Evolutionary conservation across 2,888 invertebrate species (phyloP).

Genomic region (Tyria jacobaeae): DNA sequence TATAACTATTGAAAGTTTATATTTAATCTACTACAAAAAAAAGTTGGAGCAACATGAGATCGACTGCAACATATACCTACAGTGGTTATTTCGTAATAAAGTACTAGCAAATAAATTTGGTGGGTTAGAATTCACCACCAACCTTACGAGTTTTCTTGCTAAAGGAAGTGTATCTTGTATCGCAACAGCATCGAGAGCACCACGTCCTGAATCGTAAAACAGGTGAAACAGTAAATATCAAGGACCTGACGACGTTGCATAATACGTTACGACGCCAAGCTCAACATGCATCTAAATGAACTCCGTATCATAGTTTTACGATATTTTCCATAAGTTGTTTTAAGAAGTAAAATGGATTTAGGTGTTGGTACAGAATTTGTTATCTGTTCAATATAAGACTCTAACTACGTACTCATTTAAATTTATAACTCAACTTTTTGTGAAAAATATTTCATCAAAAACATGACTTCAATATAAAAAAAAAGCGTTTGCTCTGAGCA

Average conservation of each 20-base stretch:
- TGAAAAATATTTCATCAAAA: no score
- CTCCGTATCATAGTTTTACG: conserved; percentile 29
- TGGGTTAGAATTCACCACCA: conserved; percentile 29
- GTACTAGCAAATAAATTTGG: conserved; percentile 15
- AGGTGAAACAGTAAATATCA: conserved; percentile 54
- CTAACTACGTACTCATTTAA: no score
- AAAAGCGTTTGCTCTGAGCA: no score
- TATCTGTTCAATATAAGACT: no score
- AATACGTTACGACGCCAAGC: conserved; percentile 47
- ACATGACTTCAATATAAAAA: no score
- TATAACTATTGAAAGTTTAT: neutral
- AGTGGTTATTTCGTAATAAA: neutral
- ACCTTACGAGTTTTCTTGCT: conserved; percentile 34
- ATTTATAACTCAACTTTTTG: no score
- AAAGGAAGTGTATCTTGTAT: conserved; percentile 47
- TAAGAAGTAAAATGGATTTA: conserved; percentile 6
- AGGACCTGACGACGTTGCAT: conserved; percentile 43
- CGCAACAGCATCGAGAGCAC: conserved; percentile 49
- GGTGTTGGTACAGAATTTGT: neutral
- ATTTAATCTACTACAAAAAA: neutral
- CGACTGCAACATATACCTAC: neutral
- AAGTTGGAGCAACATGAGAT: neutral
- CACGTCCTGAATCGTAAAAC: conserved; percentile 49
- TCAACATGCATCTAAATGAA: conserved; percentile 52
- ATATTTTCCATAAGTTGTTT: conserved; percentile 29